Percentiles rank a stretch among this genome's conserved stretches.
Evolutionary conservation across 2,888 invertebrate species (phyloP).

Genomic region (Diogma glabrata): DNA sequence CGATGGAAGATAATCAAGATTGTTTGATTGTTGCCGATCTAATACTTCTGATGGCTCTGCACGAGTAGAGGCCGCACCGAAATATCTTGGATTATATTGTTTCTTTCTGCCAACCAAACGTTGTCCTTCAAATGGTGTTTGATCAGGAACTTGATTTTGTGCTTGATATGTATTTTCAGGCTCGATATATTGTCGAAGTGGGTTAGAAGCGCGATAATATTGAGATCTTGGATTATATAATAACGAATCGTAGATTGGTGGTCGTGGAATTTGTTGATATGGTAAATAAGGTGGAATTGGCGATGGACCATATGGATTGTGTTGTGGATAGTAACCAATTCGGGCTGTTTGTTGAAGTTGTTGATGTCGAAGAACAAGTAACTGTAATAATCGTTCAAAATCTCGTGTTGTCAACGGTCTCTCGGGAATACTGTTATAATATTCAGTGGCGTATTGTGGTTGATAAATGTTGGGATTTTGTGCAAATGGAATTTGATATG

Average conservation of each 20-base stretch:
- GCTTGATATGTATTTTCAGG: slow-evolving; percentile 20
- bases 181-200: slow-evolving; percentile 13
- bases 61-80: slow-evolving; percentile 37
- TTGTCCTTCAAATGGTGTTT: slow-evolving; percentile 39
- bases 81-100: slow-evolving; percentile 29
- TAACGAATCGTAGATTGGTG: slow-evolving; percentile 15
- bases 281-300: not conserved
- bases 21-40: slow-evolving; percentile 36
- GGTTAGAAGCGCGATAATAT: slow-evolving; percentile 12
- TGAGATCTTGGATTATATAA: slow-evolving; percentile 12
- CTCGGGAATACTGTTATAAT: slow-evolving; percentile 46
- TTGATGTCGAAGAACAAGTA: slow-evolving; percentile 51
- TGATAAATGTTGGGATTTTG: slow-evolving; percentile 16
- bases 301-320: slow-evolving; percentile 10
- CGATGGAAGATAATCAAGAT: slow-evolving; percentile 43
- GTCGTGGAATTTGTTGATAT: slow-evolving; percentile 16
- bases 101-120: slow-evolving; percentile 38
- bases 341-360: slow-evolving; percentile 37
- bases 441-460: slow-evolving; percentile 39
- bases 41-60: slow-evolving; percentile 20
- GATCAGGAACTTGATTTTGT: slow-evolving; percentile 19
- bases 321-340: slow-evolving; percentile 33
- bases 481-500: slow-evolving; percentile 26
- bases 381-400: slow-evolving; percentile 53
- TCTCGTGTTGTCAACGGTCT: slow-evolving; percentile 61